Evolutionary conservation across 2,888 invertebrate genomes (phyloP).

Genomic region (Cheilosia scutellata): DNA sequence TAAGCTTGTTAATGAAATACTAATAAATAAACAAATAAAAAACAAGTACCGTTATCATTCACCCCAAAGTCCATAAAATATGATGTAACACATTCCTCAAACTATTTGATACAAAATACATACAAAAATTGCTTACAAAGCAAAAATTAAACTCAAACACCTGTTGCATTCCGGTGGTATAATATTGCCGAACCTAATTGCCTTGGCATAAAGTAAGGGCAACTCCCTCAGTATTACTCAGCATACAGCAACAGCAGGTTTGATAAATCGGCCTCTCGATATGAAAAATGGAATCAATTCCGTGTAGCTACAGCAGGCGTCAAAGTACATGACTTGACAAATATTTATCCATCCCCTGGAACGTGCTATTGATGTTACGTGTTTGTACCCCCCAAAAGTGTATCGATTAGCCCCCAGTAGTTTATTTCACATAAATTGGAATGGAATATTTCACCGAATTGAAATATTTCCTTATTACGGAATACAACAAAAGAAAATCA

Average conservation of each 20-base stretch:
- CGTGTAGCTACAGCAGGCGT: constrained; percentile 3
- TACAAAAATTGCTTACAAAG: not conserved
- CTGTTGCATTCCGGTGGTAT: not conserved
- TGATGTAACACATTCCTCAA: not conserved
- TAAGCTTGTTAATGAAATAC: no score
- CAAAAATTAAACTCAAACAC: not conserved
- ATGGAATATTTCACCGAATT: not conserved
- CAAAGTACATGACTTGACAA: not conserved
- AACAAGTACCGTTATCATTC: no score
- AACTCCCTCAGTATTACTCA: not conserved
- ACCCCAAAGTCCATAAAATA: not conserved
- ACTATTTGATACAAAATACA: not conserved
- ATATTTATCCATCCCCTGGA: not conserved
- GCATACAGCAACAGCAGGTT: not conserved
- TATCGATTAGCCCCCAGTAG: not conserved
- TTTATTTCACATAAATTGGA: not conserved
- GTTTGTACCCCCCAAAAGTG: not conserved
- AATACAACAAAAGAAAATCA: not conserved
- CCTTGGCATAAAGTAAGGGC: not conserved
- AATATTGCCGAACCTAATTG: not conserved
- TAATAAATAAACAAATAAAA: no score
- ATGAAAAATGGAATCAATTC: constrained; percentile 11
- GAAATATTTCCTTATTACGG: not conserved
- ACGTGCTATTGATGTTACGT: not conserved
- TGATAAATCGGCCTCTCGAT: not conserved